Base-by-base conservation (phyloP, 2,113 vertebrate genomes). In the Ophthalmolycus amberensis region DNA sequence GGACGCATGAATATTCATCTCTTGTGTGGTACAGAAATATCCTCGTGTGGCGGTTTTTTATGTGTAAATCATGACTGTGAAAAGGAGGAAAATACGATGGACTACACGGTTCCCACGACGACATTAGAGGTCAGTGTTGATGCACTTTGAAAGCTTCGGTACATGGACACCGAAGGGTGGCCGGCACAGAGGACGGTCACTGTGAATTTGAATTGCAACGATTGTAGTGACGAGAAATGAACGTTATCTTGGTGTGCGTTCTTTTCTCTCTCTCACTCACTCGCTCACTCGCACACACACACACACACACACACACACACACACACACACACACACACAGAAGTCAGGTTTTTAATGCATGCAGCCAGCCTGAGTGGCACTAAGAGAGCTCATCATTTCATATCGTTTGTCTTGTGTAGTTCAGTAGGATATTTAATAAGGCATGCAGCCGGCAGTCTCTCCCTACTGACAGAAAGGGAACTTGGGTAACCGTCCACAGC, bases 41-140 rank as follows among this genome's bases (percentile, higher is more conserved):
- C 65, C 68, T 81, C 69, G n/a, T 46, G 56, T 59, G 78, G 50
- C 27, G 77, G 27, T 78, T 85, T 85, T 89, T 63, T 54, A 91
- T 91, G 80, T 91, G 88, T 89, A 81, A 93, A 80, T 89, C 80
- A 93, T 86, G 71, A 86, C 50, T n/a, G 11, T 27, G 44, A 44
- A 78, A 68, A 34, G 66, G 52, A 15, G 40, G 52, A 71, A 62
- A 71, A 52, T 59, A 1, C 22, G 52, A 54, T n/a, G 4, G 50
- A 9, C 50, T 3, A 4, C 50, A 22, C 22, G 50, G 52, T 4
- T 64, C 70, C 46, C 29, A 6, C 0, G 3, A 74, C 9, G 27
- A 72, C 64, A 64, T 83, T 71, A 65, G 63, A 82, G 84, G 79
- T 84, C 78, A 65, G 44, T 25, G 16, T 27, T 75, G 70, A 80